Percentiles rank a stretch among this genome's conserved stretches.
Evolutionary conservation across 2,888 invertebrate species (phyloP).

Genomic region (Ochlodes sylvanus): DNA sequence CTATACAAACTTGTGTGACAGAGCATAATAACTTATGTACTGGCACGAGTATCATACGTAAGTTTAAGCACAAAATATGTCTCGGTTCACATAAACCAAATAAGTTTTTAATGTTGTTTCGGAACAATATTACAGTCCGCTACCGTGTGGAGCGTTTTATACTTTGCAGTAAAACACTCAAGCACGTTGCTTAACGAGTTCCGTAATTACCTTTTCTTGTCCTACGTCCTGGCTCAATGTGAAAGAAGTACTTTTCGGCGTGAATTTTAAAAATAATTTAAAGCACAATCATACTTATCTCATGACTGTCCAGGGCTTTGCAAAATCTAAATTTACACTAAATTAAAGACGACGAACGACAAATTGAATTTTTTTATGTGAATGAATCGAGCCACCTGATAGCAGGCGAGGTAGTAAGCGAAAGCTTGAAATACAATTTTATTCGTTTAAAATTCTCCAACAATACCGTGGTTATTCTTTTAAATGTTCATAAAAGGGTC

Average conservation of each 20-base stretch:
- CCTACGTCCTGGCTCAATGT: background rate
- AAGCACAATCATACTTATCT: background rate
- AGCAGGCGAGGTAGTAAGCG: too few species aligned
- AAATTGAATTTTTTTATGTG: too few species aligned
- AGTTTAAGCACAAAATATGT: slow-evolving; percentile 11
- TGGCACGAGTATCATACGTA: background rate
- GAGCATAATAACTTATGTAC: background rate
- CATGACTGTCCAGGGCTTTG: background rate
- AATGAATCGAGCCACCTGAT: too few species aligned
- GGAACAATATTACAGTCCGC: slow-evolving; percentile 9
- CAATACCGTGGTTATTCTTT: too few species aligned
- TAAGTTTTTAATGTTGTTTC: slow-evolving; percentile 16
- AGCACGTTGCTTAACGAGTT: slow-evolving; percentile 18
- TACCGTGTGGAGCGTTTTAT: background rate
- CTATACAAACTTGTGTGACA: background rate
- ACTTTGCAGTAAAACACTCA: slow-evolving; percentile 23
- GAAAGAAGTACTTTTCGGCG: background rate
- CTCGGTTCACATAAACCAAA: slow-evolving; percentile 8
- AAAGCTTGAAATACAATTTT: too few species aligned
- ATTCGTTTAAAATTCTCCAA: too few species aligned
- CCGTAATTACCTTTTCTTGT: slow-evolving; percentile 1
- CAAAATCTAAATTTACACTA: background rate
- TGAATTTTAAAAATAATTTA: background rate
- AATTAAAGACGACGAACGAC: too few species aligned
- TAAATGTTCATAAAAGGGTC: too few species aligned